Evolutionary conservation across 2,888 invertebrate species (phyloP).

Genomic region (Pristionchus mayeri): DNA sequence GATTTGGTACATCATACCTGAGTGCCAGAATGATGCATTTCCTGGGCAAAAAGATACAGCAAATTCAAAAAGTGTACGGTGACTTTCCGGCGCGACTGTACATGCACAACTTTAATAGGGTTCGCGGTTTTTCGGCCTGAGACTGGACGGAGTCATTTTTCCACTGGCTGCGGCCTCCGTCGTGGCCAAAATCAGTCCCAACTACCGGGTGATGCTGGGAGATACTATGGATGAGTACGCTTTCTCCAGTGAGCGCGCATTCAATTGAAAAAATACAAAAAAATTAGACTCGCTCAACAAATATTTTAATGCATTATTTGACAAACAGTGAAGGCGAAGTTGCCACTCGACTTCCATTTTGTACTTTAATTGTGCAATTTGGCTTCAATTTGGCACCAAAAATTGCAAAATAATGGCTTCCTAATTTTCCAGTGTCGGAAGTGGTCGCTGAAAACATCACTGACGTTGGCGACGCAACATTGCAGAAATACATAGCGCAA

Average conservation of each 20-base stretch:
- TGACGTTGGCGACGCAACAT: background rate
- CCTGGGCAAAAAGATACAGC: background rate
- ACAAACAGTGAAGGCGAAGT: too few relatives aligned
- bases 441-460: background rate
- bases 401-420: background rate
- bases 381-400: too few relatives aligned
- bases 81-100: too few relatives aligned
- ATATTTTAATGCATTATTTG: too few relatives aligned
- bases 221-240: constrained; percentile 22
- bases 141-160: constrained; percentile 1
- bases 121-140: background rate
- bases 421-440: background rate
- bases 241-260: constrained; percentile 19
- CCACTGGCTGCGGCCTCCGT: background rate
- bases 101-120: too few relatives aligned
- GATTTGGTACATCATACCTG: too few relatives aligned
- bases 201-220: background rate
- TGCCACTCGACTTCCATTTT: too few relatives aligned
- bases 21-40: too few relatives aligned
- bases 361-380: too few relatives aligned
- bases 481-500: background rate
- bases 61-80: too few relatives aligned
- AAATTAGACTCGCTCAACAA: too few relatives aligned
- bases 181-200: background rate
- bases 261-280: background rate